phyloP scores from a whole-genome alignment of 2,797 vertebrate genomes.

The Etheostoma perlongum region DNA sequence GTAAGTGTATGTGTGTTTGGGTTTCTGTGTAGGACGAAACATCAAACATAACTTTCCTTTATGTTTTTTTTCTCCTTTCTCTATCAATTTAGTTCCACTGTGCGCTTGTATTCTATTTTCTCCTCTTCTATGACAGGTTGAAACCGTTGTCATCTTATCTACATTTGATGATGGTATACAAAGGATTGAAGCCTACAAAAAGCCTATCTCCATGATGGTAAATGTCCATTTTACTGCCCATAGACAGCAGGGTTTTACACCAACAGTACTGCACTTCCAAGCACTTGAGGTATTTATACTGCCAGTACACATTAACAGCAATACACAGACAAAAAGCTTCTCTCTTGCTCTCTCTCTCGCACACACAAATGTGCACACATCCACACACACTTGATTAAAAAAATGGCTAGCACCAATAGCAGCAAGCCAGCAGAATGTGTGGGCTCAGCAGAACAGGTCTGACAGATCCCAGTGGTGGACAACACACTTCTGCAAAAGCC shows the following conservation, averaged over 20 bases:
- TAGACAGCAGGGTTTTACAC: conserved; percentile 27
- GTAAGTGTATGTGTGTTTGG: conserved; percentile 22
- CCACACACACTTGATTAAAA: conserved; percentile 33
- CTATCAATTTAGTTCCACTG: conserved; percentile 16
- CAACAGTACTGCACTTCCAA: conserved; percentile 7
- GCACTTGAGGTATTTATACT: not conserved
- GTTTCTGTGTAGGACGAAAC: conserved; percentile 48
- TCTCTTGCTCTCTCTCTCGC: not conserved
- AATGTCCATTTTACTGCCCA: conserved; percentile 43
- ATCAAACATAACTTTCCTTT: conserved; percentile 43
- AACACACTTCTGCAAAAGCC: conserved; percentile 65
- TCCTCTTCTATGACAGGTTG: conserved; percentile 31
- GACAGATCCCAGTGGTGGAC: conserved; percentile 77
- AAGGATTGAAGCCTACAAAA: conserved; percentile 50
- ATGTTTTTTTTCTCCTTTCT: conserved; percentile 17
- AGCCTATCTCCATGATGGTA: conserved; percentile 32
- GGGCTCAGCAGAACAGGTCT: conserved; percentile 74
- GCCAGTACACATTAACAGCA: not conserved
- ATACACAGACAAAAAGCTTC: not conserved
- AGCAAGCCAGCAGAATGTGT: conserved; percentile 71
- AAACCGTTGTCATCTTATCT: conserved; percentile 49
- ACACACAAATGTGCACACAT: conserved; percentile 18
- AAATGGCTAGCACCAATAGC: conserved; percentile 54
- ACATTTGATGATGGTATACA: conserved; percentile 21
- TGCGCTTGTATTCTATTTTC: not conserved